Base-by-base conservation (phyloP, 1,140 invertebrate genomes). In the Penaeus vannamei region DNA sequence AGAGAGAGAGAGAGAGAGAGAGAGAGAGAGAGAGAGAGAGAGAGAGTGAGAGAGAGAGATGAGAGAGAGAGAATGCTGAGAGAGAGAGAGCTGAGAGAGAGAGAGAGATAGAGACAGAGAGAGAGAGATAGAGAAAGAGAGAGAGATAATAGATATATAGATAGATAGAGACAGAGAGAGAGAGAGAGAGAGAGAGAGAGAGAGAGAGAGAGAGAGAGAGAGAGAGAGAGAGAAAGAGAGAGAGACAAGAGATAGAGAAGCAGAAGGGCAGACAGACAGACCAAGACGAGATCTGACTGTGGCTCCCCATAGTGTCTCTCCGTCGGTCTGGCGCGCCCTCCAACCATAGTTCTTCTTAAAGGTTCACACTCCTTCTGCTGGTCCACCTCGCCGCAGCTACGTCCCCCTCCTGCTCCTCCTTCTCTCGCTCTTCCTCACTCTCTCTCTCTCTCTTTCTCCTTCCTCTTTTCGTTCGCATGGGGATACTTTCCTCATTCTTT, bases 341-440 rank as follows among this genome's bases (percentile, higher is more conserved):
- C 12, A n/a, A 32, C n/a, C 22, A 36, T 29, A 76, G 72, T 29
- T 32, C 29, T 29, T 76, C 72, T 76, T 76, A 76, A 76, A 76
- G 72, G 29, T 76, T 76, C 72, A 76, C 72, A 76, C 72, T 76
- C 72, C 29, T 76, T 76, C 72, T 76, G 72, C 19, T 60, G n/a
- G 26, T 17, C 32, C 81, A 32, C 20, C 29, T 20, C 83, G 17
- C 26, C 61, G 17, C 83, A 29, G 69, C 83, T 62, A 69, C 36
- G 36, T 19, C 29, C 36, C 23, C 83, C 83, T 69, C 61, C 29
- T 69, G 36, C 26, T 36, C 32, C 42, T 36, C 46, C 69, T 32
- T 66, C 84, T 32, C 32, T 29, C 19, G n/a, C 61, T 23, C 66
- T 60, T 59, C 66, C 20, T 76, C 26, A 8, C 10, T 32, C 12